A percentile compares a stretch with the other conserved stretches of the same genome.
phyloP scores from a whole-genome alignment of 2,888 invertebrate genomes.

The Chrysolina americana region DNA sequence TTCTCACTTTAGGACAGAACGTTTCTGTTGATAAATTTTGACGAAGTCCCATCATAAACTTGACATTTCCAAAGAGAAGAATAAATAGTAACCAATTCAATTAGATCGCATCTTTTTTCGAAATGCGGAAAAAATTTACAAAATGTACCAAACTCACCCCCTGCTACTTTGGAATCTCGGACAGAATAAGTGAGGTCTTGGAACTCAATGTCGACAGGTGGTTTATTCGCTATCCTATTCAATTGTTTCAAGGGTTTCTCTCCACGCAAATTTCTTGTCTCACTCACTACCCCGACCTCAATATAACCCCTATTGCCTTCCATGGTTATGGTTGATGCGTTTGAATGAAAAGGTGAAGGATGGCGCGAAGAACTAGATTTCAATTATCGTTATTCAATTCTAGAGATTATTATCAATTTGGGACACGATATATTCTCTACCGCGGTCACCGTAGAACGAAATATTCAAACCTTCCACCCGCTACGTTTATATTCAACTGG shows the following conservation, averaged over 20 bases:
- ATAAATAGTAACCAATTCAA: background rate
- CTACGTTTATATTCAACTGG: background rate
- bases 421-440: background rate
- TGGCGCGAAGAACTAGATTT: background rate
- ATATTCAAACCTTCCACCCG: background rate
- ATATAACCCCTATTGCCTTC: too few species aligned
- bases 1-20: too few species aligned
- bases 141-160: slow-evolving; percentile 54
- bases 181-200: slow-evolving; percentile 74
- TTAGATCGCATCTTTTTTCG: background rate
- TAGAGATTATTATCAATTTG: background rate
- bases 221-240: slow-evolving; percentile 70
- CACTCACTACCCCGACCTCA: background rate
- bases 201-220: slow-evolving; percentile 75
- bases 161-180: slow-evolving; percentile 61
- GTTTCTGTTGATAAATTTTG: too few species aligned
- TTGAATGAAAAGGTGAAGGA: background rate
- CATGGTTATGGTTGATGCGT: background rate
- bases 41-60: too few species aligned
- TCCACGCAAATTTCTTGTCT: background rate
- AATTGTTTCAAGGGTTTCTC: slow-evolving; percentile 55
- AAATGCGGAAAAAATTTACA: background rate
- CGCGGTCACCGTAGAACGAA: background rate
- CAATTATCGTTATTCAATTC: too few species aligned
- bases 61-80: too few species aligned